Conservation (phyloP, 2,888 invertebrate species). For the Drosophila merina region DNA sequence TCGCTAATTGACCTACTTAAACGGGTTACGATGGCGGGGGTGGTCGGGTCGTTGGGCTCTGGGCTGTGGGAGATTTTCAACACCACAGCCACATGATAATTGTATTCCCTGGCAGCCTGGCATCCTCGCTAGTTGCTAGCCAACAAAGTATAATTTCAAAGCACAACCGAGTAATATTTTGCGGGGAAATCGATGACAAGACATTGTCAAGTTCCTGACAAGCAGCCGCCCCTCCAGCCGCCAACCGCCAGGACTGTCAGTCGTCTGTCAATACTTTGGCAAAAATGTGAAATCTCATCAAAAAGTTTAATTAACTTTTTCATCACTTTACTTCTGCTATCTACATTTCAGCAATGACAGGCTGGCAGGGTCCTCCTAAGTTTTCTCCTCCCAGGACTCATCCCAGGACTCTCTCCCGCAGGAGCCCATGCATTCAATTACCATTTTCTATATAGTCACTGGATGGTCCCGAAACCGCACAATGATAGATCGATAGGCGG, state of each 20-base stretch:
- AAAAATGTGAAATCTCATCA: slow-evolving; percentile 77
- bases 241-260: slow-evolving; percentile 15
- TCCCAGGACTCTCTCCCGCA: neutral
- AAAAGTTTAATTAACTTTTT: slow-evolving; percentile 81
- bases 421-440: slow-evolving; percentile 69
- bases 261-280: slow-evolving; percentile 53
- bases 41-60: neutral
- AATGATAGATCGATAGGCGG: slow-evolving; percentile 32
- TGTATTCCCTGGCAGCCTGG: slow-evolving; percentile 52
- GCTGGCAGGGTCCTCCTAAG: slow-evolving; percentile 44
- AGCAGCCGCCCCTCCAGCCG: neutral
- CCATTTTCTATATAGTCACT: slow-evolving; percentile 28
- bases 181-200: slow-evolving; percentile 34
- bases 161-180: slow-evolving; percentile 32
- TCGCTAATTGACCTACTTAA: slow-evolving; percentile 62
- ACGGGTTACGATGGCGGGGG: slow-evolving; percentile 23
- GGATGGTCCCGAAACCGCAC: slow-evolving; percentile 8
- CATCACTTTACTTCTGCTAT: slow-evolving; percentile 75
- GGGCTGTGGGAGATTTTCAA: neutral
- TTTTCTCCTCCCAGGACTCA: slow-evolving; percentile 2
- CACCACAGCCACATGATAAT: slow-evolving; percentile 40
- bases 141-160: too few relatives aligned
- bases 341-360: slow-evolving; percentile 53
- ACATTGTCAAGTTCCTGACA: slow-evolving; percentile 41
- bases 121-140: slow-evolving; percentile 1